A percentile compares a stretch with the other conserved stretches of the same genome.
These are phyloP conservation scores for Panopea generosa DNA, from an alignment of 2,888 invertebrate genomes.

Conservation along the genomic window DNA sequence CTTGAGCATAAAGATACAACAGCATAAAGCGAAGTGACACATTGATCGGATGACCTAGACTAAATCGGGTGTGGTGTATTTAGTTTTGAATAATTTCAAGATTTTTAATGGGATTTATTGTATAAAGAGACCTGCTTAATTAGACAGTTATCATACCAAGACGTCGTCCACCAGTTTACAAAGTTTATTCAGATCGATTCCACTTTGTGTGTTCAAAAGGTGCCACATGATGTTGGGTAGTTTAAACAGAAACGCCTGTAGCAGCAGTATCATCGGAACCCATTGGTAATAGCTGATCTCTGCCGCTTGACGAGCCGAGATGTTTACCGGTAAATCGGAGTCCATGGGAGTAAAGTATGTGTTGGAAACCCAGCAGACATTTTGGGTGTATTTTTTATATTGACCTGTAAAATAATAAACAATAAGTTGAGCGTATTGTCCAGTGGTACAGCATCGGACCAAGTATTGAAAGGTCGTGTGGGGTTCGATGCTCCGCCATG, in stretches of 20 bases:
- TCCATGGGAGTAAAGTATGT: constrained; percentile 85
- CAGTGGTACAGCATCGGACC: no score
- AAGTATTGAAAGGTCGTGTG: no score
- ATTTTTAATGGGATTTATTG: no score
- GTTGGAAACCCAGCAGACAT: constrained; percentile 86
- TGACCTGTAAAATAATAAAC: constrained; percentile 1
- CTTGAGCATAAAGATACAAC: no score
- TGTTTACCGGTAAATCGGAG: constrained; percentile 53
- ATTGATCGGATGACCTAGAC: no score
- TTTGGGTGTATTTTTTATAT: constrained; percentile 86
- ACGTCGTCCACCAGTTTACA: constrained; percentile 46
- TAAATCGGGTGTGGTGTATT: no score
- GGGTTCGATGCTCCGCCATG: no score
- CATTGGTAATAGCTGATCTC: constrained; percentile 83
- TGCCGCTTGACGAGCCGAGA: constrained; percentile 54
- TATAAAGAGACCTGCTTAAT: no score
- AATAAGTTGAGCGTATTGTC: no score
- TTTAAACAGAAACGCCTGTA: constrained; percentile 67
- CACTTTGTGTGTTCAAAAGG: constrained; percentile 60
- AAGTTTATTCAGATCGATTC: constrained; percentile 64
- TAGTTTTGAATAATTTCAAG: no score
- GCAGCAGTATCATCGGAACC: constrained; percentile 82
- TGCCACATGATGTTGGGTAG: constrained; percentile 67
- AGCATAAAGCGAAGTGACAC: no score
- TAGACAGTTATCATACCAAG: no score